phyloP scores from a whole-genome alignment of 2,888 invertebrate species.

The Microctonus aethiopoides region DNA sequence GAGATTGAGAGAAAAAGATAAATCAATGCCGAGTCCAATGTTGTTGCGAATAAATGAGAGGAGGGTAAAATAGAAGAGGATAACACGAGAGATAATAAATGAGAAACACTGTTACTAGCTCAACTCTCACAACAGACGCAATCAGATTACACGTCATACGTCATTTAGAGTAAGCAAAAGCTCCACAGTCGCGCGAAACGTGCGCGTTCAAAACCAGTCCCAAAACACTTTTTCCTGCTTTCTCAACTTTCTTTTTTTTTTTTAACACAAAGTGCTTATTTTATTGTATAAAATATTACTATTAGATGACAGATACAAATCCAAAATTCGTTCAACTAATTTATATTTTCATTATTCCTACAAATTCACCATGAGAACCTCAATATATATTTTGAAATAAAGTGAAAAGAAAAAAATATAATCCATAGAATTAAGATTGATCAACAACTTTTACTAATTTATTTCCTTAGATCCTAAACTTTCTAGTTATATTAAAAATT shows the following conservation, averaged over 20 bases:
- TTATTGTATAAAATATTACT: not conserved
- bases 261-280: not conserved
- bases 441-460: no score
- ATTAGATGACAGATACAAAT: not conserved
- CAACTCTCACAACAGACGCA: slow-evolving; percentile 33
- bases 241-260: slow-evolving; percentile 17
- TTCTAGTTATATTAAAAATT: no score
- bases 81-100: slow-evolving; percentile 22
- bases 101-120: slow-evolving; percentile 31
- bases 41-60: not conserved
- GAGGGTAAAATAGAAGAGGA: not conserved
- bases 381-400: not conserved
- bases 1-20: not conserved
- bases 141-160: slow-evolving; percentile 33
- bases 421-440: no score
- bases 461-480: no score
- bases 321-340: not conserved
- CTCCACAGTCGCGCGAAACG: not conserved
- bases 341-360: not conserved
- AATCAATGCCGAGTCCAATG: slow-evolving; percentile 13
- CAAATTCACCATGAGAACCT: not conserved
- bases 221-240: slow-evolving; percentile 18
- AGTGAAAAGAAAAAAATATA: no score
- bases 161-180: slow-evolving; percentile 26
- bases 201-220: slow-evolving; percentile 4